Base-by-base conservation (phyloP, 2,888 invertebrate genomes). In the Parthenolecanium corni region DNA sequence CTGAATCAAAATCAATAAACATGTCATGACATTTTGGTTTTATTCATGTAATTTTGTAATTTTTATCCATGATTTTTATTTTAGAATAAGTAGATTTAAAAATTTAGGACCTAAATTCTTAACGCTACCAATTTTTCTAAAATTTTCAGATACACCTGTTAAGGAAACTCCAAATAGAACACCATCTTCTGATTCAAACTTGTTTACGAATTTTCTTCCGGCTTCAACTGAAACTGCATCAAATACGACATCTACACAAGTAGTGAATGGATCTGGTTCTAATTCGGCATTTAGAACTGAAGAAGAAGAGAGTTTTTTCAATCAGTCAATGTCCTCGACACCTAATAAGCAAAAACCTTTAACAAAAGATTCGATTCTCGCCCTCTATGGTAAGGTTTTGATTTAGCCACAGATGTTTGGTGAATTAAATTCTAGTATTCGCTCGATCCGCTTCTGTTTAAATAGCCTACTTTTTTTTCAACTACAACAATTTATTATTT, bases 321-420 rank as follows among this genome's bases (percentile, higher is more conserved):
- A 86, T 75, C 87, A 91, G 75, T 80, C 86, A 25, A 80, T 83
- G 20, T 81, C 83, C 0, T 80, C 81, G 25, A 66, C 66, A 46
- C 14, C 65, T 12, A 65, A 62, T 38, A 65, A 63, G 36, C 49
- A 65, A 36, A 64, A 67, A 25, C 56, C 64, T 38, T 77, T 93
- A 71, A 90, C 93, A 38, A 95, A 93, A 75, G 94, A 93, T 73
- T 93, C 93, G 73, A 95, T 96, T 75, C 76, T 96, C 74, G 93
- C 94, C 1, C 31, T 31, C 9, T 31, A 31, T 31, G 31, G 31
- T 31, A 31, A 31, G 31, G 9, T 6, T 4, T 31, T 9, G 31
- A 31, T 31, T 31, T 31, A 6, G 31, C 31, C n/a, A 31, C 5
- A 31, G 31, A 31, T 31, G 31, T 31, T 31, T 9, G 31, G 31